These are phyloP conservation scores for Allobates femoralis DNA, from an alignment of 2,797 vertebrate genomes.

Conservation along the genomic window DNA sequence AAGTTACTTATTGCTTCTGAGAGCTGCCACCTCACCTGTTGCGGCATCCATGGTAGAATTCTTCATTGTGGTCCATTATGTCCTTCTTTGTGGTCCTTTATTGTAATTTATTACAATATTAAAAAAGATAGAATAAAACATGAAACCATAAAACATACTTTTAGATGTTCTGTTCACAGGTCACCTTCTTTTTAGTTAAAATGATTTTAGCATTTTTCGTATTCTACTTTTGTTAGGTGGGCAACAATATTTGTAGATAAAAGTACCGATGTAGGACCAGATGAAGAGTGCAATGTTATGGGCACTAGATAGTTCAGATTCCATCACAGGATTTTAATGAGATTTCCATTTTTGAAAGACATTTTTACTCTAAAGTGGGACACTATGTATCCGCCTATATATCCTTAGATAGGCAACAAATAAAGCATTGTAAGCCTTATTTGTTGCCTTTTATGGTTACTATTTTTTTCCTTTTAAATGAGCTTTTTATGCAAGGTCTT, in stretches of 20 bases:
- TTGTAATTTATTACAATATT: background rate
- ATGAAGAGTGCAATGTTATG: too few species aligned
- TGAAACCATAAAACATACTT: background rate
- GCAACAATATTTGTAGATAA: too few species aligned
- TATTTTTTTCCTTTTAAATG: background rate
- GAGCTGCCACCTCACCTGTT: slow-evolving; percentile 28
- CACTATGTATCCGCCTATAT: too few species aligned
- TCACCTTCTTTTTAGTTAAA: background rate
- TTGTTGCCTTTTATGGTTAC: too few species aligned
- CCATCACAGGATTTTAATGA: too few species aligned
- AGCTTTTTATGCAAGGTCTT: background rate
- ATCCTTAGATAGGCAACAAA: too few species aligned
- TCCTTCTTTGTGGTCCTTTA: background rate
- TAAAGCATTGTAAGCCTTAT: too few species aligned
- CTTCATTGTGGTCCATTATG: slow-evolving; percentile 6
- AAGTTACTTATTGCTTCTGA: slow-evolving; percentile 23
- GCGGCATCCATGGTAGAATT: background rate
- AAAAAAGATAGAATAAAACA: background rate
- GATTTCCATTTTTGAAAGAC: too few species aligned
- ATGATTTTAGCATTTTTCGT: background rate
- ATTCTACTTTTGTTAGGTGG: background rate
- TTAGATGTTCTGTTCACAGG: background rate
- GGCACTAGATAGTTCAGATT: too few species aligned
- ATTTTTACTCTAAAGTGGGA: too few species aligned
- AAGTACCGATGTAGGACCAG: too few species aligned